A percentile compares a stretch with the other conserved stretches of the same genome.
phyloP scores from a whole-genome alignment of 2,888 invertebrate genomes.

The Muschampia plurimacula region DNA sequence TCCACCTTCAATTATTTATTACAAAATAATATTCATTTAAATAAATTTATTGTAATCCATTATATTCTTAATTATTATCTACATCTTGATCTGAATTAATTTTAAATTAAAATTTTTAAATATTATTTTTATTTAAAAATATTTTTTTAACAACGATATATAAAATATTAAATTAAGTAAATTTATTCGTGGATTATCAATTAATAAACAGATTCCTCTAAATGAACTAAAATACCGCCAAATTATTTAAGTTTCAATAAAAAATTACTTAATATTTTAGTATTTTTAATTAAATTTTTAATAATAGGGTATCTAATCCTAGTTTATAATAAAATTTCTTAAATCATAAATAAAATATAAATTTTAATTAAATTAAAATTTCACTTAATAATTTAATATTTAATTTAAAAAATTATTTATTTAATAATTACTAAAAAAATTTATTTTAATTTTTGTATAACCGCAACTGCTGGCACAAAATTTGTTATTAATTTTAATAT shows the following conservation, averaged over 20 bases:
- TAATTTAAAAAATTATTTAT: slow-evolving; percentile 43
- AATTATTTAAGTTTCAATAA: slow-evolving; percentile 89
- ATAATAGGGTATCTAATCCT: slow-evolving; percentile 89
- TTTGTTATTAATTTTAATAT: slow-evolving; percentile 85
- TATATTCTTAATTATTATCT: too few relatives aligned
- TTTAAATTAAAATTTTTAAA: slow-evolving; percentile 68
- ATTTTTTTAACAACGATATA: slow-evolving; percentile 80
- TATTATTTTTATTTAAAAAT: slow-evolving; percentile 74
- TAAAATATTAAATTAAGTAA: slow-evolving; percentile 80
- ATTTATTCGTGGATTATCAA: slow-evolving; percentile 88
- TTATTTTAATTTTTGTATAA: slow-evolving; percentile 87
- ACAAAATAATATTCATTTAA: too few relatives aligned
- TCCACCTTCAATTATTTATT: too few relatives aligned
- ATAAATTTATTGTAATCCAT: too few relatives aligned
- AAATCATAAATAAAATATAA: slow-evolving; percentile 65
- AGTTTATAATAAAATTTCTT: slow-evolving; percentile 81
- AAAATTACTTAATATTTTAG: slow-evolving; percentile 85
- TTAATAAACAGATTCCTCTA: slow-evolving; percentile 89
- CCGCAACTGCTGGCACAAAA: slow-evolving; percentile 90
- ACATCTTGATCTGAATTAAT: slow-evolving; percentile 90
- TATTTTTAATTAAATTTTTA: slow-evolving; percentile 77
- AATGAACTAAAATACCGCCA: slow-evolving; percentile 89
- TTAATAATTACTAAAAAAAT: slow-evolving; percentile 65
- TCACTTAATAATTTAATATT: slow-evolving; percentile 79
- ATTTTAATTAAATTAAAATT: slow-evolving; percentile 83